A percentile compares a stretch with the other conserved stretches of the same genome.
phyloP scores from a whole-genome alignment of 2,113 vertebrate species.

The Craseonycteris thonglongyai region DNA sequence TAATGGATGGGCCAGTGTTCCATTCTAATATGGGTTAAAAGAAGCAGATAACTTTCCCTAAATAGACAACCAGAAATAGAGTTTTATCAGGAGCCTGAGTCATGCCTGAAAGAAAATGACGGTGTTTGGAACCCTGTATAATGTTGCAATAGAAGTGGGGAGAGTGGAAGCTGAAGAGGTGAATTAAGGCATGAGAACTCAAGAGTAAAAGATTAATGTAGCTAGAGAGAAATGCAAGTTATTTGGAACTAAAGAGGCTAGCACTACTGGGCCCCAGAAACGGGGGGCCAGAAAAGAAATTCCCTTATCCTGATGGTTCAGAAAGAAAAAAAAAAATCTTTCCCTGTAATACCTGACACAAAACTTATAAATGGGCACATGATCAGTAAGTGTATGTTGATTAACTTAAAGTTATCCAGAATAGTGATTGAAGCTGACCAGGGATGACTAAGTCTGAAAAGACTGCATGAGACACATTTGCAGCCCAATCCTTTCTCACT shows the following conservation, averaged over 20 bases:
- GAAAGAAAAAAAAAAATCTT: neutral
- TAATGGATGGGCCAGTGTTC: neutral
- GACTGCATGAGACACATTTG: neutral
- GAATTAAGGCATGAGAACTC: neutral
- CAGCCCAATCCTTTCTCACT: neutral
- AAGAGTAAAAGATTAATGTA: neutral
- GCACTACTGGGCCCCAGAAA: neutral
- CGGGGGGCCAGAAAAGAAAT: neutral
- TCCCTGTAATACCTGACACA: neutral
- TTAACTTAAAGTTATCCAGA: neutral
- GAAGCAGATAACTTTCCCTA: slow-evolving; percentile 36
- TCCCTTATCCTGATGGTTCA: neutral
- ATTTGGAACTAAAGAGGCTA: neutral
- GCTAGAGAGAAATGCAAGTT: neutral
- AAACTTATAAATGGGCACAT: neutral
- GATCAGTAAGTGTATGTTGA: neutral
- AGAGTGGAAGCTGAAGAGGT: neutral
- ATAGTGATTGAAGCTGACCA: neutral
- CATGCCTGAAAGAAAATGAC: slow-evolving; percentile 37
- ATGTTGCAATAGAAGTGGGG: neutral
- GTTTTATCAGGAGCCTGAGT: slow-evolving; percentile 53
- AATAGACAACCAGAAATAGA: slow-evolving; percentile 46
- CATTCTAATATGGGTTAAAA: slow-evolving; percentile 32
- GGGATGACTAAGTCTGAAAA: neutral
- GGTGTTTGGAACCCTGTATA: neutral